A percentile compares a stretch with the other conserved stretches of the same genome.
These are phyloP conservation scores for Stichodactyla mertensii DNA, from an alignment of 64 coral and sea anemone species.

Conservation along the genomic window DNA sequence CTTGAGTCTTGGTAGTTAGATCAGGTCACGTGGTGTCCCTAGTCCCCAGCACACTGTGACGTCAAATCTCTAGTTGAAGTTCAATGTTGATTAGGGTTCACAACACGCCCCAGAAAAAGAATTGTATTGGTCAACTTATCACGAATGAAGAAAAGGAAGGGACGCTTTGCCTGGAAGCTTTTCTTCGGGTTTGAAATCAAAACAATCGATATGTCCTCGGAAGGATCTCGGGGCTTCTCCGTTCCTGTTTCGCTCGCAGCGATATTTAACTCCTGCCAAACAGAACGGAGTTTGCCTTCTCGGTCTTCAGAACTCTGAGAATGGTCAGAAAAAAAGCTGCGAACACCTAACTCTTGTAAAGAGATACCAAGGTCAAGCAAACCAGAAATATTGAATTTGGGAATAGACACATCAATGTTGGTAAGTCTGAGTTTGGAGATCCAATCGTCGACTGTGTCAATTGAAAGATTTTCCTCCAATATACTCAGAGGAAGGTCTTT, in stretches of 20 bases:
- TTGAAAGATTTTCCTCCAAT: neutral
- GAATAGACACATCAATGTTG: neutral
- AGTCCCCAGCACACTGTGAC: too few species aligned
- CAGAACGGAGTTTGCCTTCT: neutral
- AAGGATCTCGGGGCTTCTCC: neutral
- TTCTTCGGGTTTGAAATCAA: slow-evolving; percentile 11
- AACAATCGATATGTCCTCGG: slow-evolving; percentile 8
- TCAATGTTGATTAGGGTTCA: neutral
- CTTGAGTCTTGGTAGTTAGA: too few species aligned
- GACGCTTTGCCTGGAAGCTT: neutral
- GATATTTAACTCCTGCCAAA: neutral
- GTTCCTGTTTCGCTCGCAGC: neutral
- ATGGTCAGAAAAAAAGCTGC: neutral
- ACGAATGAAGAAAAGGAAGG: neutral
- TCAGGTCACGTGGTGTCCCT: too few species aligned
- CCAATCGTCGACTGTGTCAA: neutral
- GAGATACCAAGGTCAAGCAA: neutral
- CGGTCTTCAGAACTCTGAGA: neutral
- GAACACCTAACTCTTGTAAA: neutral
- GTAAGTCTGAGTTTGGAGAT: neutral
- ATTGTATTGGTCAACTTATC: neutral
- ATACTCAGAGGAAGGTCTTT: neutral
- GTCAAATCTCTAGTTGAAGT: too few species aligned
- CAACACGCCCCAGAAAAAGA: neutral
- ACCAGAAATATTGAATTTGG: neutral